Evolutionary conservation across 2,113 vertebrate species (phyloP), one percentile per base, ranked within the genome.

Genomic region (Arenaria interpres): DNA sequence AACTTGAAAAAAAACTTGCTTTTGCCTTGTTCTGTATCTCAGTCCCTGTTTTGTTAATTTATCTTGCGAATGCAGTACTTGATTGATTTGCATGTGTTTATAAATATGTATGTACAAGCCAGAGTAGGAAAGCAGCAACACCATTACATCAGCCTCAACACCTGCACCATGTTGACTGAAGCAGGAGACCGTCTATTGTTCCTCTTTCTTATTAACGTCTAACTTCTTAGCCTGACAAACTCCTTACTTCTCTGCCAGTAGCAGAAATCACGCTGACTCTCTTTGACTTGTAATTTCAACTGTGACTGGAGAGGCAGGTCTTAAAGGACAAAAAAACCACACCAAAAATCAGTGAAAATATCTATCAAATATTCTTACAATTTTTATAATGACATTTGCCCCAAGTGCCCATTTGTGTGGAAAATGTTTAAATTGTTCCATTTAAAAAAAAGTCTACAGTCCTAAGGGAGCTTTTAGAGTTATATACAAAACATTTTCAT

Each of bases 361-460:
- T 33, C 67, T 67, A 88, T 73, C 51, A 82, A 95, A 85, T 88
- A 89, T 66, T 69, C n/a, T 72, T 74, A 74, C 0, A 2, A 74
- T 89, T 96, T 94, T 82, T 90, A 60, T 37, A 92, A 85, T 92
- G 83, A 94, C 95, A 89, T 87, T 93, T 97, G 83, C 84, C 37
- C 72, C 22, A 68, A 82, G 69, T 92, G 62, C 63, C 82, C 80
- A 90, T 88, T 96, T 97, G 87, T 92, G 73, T 62, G 84, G 87
- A 94, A 98, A 98, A 97, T 76, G 81, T 91, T 97, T 95, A 97
- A 98, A 97, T 66, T 94, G 86, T 95, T 96, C 43, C 45, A 96
- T 93, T 98, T 85, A 1, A 91, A 96, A 96, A 85, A 85, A 92
- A 90, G 43, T 74, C 83, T 68, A 41, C 73, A 91, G 66, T 97